Base-by-base conservation (phyloP, 2,888 invertebrate species). In the Acholoe squamosa region DNA sequence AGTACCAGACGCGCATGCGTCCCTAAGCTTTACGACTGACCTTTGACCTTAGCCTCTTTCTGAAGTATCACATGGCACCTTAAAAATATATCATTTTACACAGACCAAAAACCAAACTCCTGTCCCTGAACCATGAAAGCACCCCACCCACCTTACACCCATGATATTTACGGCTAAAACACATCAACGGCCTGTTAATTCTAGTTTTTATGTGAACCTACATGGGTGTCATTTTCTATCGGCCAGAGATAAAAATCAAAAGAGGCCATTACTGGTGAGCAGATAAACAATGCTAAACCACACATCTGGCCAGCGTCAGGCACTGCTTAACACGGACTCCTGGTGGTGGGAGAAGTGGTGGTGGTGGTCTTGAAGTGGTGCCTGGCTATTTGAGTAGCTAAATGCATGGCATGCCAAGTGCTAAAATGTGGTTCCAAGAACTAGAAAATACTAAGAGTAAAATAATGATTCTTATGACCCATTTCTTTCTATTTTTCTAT, bases 81-180 rank as follows among this genome's bases (percentile, higher is more conserved):
- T n/a, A 61, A 61, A 61, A 19, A 61, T 61, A 61, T 61, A 61
- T 61, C 61, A 61, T n/a, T 61, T 14, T 61, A 61, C 61, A n/a
- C 14, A 14, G 43, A 43, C 43, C 43, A 43, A 43, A 43, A 43
- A 43, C 43, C 3, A 43, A 43, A n/a, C n/a, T n/a, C n/a, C n/a
- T n/a, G n/a, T n/a, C n/a, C n/a, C 43, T 43, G 43, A 61, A 61
- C 22, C n/a, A n/a, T 61, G 61, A n/a, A 61, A 61, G 61, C 14
- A 61, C n/a, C 61, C 61, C 61, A n/a, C 22, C n/a, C 22, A 61
- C 22, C 61, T 14, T 19, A n/a, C 7, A 61, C 22, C 12, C 61
- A 19, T 14, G 61, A n/a, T 61, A 61, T 61, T n/a, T 61, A 61
- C 61, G 19, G 61, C 61, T n/a, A 61, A n/a, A n/a, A 61, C 61